Evolutionary conservation across 2,888 invertebrate genomes (phyloP).

Genomic region (Camptogramma bilineatum): DNA sequence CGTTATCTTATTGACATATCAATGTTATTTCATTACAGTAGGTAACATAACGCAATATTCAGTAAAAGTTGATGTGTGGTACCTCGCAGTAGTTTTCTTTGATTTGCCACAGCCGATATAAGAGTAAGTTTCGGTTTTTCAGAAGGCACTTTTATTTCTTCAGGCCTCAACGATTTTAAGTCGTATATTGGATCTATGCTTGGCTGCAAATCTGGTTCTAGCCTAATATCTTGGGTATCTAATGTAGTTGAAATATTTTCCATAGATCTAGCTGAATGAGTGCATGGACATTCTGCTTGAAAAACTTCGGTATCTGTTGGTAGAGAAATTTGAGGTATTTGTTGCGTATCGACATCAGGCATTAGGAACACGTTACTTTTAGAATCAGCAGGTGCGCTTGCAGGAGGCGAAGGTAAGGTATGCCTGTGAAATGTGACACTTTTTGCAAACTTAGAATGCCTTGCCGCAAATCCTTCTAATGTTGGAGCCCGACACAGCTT

Average conservation of each 20-base stretch:
- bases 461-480: slow-evolving; percentile 94
- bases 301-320: slow-evolving; percentile 47
- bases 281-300: slow-evolving; percentile 49
- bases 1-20: slow-evolving; percentile 33
- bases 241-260: slow-evolving; percentile 46
- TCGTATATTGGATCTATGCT: slow-evolving; percentile 67
- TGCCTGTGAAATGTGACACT: slow-evolving; percentile 95
- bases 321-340: slow-evolving; percentile 52
- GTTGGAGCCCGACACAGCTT: slow-evolving; percentile 93
- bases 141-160: slow-evolving; percentile 82
- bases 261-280: slow-evolving; percentile 53
- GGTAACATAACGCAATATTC: not conserved
- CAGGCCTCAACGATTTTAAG: slow-evolving; percentile 75
- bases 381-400: slow-evolving; percentile 74
- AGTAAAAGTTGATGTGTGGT: slow-evolving; percentile 28
- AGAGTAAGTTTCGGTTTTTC: slow-evolving; percentile 85
- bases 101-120: slow-evolving; percentile 85
- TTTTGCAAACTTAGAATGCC: slow-evolving; percentile 94
- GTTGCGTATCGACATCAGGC: slow-evolving; percentile 59
- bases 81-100: slow-evolving; percentile 86
- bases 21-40: slow-evolving; percentile 8
- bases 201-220: slow-evolving; percentile 65
- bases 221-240: slow-evolving; percentile 58
- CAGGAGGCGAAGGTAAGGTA: slow-evolving; percentile 92
- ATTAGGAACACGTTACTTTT: slow-evolving; percentile 68